Evolutionary conservation across 2,113 vertebrate species (phyloP), one percentile per base, ranked within the genome.

Genomic region (Litocranius walleri): DNA sequence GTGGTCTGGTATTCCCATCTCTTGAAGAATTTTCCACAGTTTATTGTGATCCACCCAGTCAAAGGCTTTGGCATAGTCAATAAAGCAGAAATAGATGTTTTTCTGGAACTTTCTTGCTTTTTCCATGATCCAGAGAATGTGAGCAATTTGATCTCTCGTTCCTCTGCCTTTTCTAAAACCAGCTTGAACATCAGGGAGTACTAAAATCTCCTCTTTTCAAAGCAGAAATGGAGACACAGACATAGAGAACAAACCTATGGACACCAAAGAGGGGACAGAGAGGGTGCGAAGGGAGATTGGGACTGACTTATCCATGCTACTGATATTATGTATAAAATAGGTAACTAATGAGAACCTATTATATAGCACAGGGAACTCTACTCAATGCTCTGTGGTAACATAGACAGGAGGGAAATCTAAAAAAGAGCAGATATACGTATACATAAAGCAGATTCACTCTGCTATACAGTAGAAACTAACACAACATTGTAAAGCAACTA

Each of bases 231-330:
- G 36, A 77, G 71, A 77, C 11, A 6, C 11, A 77, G 71, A 77
- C 23, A 43, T 77, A 43, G 11, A 77, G 21, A 77, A 77, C 36
- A 77, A 74, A 36, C 71, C 6, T 45, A 45, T 45, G 43, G 43
- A 45, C 43, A 45, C 43, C 36, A 43, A 43, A 12, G 21, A 74
- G 71, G 21, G 19, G n/a, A 19, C 64, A 71, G n/a, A 71, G n/a
- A 0, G 21, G 36, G 21, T 74, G 23, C 12, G 71, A 43, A 43
- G 71, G 6, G 71, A 74, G 36, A 74, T 14, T 74, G 36, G 21
- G 3, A 43, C 21, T 74, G 23, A 43, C 23, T 25, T 27, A 43
- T 14, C 13, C 71, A 74, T 0, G 3, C 36, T 43, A 43, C 6
- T 43, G 21, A 74, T 74, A 43, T 6, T 43, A 7, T 27, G 3